A percentile compares a stretch with the other conserved stretches of the same genome.
These are phyloP conservation scores for Sinhomidia bicolor DNA, from an alignment of 2,888 invertebrate species.

Conservation along the genomic window DNA sequence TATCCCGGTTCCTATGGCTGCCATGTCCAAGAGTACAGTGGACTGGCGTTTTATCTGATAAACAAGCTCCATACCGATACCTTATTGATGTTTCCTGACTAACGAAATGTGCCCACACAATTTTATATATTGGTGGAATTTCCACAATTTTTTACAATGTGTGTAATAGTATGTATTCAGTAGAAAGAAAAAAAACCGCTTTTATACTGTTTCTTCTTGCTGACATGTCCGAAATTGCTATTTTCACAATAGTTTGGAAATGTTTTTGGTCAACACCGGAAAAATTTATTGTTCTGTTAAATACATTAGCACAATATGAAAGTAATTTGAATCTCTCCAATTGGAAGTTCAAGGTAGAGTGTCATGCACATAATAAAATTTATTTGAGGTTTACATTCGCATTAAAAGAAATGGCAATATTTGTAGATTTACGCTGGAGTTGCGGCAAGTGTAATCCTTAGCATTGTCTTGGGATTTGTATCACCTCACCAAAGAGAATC, in stretches of 20 bases:
- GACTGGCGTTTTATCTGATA: not conserved
- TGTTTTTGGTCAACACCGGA: not conserved
- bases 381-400: too few species aligned
- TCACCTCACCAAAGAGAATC: not conserved
- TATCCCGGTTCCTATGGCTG: not conserved
- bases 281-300: not conserved
- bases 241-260: not conserved
- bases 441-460: not conserved
- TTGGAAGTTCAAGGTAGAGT: slow-evolving; percentile 11
- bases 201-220: not conserved
- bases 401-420: too few species aligned
- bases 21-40: not conserved
- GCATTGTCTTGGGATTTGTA: not conserved
- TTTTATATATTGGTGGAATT: not conserved
- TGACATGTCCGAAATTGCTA: not conserved
- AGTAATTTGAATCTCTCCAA: not conserved
- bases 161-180: too few species aligned
- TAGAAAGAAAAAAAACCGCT: not conserved
- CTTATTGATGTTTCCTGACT: too few species aligned
- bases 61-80: too few species aligned
- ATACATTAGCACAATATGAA: not conserved
- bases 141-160: not conserved
- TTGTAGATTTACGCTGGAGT: not conserved
- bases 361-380: too few species aligned
- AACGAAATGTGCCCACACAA: not conserved